These are phyloP conservation scores for Anser cygnoides DNA, from an alignment of 2,113 vertebrate genomes.

Conservation along the genomic window DNA sequence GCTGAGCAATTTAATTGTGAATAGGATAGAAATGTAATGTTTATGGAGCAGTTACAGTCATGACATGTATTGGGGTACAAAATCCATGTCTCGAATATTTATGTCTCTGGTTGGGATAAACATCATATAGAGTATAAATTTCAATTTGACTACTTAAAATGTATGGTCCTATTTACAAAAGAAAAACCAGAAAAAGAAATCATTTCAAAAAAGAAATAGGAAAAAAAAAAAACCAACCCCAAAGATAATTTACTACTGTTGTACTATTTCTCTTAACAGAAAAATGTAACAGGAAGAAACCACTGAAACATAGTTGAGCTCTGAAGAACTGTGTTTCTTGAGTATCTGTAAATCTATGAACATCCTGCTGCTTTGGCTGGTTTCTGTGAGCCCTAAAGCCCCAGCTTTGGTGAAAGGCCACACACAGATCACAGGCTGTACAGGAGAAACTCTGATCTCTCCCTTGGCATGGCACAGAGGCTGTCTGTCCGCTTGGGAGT, in stretches of 20 bases:
- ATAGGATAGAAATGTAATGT: background rate
- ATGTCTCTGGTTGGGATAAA: background rate
- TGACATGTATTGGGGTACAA: background rate
- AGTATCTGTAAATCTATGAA: constrained; percentile 55
- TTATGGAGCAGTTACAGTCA: background rate
- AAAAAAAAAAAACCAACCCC: constrained; percentile 4
- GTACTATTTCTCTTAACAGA: constrained; percentile 39
- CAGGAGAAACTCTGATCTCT: background rate
- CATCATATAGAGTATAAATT: background rate
- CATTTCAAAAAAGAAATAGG: background rate
- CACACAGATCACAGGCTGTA: constrained; percentile 10
- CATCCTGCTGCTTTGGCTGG: constrained; percentile 24
- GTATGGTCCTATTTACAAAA: background rate
- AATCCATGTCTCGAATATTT: constrained; percentile 4
- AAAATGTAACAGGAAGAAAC: constrained; percentile 55
- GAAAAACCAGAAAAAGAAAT: background rate
- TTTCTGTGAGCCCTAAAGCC: constrained; percentile 19
- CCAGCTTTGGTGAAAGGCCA: constrained; percentile 33
- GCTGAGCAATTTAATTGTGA: background rate
- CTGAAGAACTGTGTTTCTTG: constrained; percentile 50
- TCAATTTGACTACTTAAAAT: background rate
- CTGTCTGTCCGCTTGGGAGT: background rate
- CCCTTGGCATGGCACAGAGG: background rate
- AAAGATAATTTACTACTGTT: constrained; percentile 55
- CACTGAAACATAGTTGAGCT: constrained; percentile 57